Conservation (phyloP, 1,140 invertebrate genomes). For the Drosophila sechellia region DNA sequence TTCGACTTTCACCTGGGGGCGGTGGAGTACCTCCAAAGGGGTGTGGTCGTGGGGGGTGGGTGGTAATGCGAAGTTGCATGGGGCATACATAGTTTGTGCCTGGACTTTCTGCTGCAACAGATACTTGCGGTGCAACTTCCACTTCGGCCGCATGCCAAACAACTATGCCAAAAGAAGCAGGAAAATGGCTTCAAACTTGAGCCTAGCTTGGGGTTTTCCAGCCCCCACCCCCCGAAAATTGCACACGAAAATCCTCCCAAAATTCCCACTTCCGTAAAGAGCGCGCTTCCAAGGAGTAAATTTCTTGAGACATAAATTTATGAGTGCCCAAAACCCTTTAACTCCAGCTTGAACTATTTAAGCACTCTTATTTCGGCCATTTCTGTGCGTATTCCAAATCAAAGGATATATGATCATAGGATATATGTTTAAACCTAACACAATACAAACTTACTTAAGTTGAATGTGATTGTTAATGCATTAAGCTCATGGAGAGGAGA, state of each 20-base stretch:
- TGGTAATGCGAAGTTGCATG: slow-evolving; percentile 10
- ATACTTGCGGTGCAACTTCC: slow-evolving; percentile 60
- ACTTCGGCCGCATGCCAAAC: slow-evolving; percentile 45
- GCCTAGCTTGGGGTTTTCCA: background rate
- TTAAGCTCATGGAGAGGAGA: background rate
- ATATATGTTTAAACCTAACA: too few species aligned
- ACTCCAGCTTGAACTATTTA: background rate
- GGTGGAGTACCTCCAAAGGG: background rate
- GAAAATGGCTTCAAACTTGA: slow-evolving; percentile 36
- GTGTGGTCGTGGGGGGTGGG: background rate
- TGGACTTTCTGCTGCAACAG: slow-evolving; percentile 39
- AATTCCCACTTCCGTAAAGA: background rate
- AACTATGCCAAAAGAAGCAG: slow-evolving; percentile 63
- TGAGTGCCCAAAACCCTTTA: slow-evolving; percentile 3
- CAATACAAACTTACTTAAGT: too few species aligned
- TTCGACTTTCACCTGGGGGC: slow-evolving; percentile 28
- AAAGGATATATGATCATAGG: too few species aligned
- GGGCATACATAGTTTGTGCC: slow-evolving; percentile 54
- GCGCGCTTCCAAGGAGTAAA: slow-evolving; percentile 6
- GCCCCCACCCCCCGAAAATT: background rate
- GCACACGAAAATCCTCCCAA: background rate
- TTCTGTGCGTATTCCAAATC: too few species aligned
- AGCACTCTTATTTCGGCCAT: background rate
- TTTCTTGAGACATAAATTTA: slow-evolving; percentile 16
- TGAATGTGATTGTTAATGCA: too few species aligned